These are phyloP conservation scores for Zosterops japonicus DNA, from an alignment of 2,113 vertebrate genomes.

Conservation along the genomic window DNA sequence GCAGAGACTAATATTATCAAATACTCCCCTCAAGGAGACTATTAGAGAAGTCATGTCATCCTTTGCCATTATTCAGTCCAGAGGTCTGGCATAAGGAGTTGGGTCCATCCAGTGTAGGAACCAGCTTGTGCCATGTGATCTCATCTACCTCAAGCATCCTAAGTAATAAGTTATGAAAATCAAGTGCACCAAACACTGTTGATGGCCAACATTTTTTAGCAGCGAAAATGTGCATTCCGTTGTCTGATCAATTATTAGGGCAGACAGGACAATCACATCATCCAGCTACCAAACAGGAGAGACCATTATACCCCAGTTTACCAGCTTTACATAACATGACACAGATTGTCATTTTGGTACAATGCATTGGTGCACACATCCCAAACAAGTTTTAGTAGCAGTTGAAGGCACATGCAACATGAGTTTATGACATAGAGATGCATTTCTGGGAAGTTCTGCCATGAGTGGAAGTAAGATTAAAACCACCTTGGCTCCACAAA, in stretches of 20 bases:
- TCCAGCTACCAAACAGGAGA: neutral
- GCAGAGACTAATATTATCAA: neutral
- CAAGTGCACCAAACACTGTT: neutral
- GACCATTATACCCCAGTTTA: neutral
- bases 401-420: neutral
- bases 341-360: neutral
- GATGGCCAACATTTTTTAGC: neutral
- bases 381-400: neutral
- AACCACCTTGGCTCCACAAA: neutral
- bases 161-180: neutral
- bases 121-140: neutral
- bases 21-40: neutral
- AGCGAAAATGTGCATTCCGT: neutral
- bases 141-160: neutral
- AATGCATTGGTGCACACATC: neutral
- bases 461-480: neutral
- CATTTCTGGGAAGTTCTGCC: neutral
- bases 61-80: neutral
- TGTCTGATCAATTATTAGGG: neutral
- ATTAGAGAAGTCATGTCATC: neutral
- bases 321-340: neutral
- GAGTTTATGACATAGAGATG: neutral
- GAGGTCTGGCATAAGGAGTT: neutral
- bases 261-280: constrained; percentile 15
- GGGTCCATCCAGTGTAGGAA: neutral